phyloP scores from a whole-genome alignment of 1,140 invertebrate genomes.

The Apis mellifera region DNA sequence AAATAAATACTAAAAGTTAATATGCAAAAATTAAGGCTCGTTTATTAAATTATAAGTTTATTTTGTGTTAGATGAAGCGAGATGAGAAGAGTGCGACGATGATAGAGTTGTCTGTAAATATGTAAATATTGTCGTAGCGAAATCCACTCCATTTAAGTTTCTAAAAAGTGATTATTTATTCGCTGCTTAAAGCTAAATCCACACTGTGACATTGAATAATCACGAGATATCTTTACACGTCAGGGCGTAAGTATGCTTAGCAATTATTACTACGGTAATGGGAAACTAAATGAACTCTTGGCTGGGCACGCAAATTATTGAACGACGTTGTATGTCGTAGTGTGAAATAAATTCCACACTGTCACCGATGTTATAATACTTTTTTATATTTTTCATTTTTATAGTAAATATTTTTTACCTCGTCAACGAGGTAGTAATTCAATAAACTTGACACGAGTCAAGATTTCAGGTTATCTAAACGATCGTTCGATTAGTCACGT shows the following conservation, averaged over 20 bases:
- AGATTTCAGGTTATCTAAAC: too few species aligned
- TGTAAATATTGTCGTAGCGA: not conserved
- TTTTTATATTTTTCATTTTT: not conserved
- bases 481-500: too few species aligned
- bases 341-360: not conserved
- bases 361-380: not conserved
- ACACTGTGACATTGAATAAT: slow-evolving; percentile 26
- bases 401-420: not conserved
- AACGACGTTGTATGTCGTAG: not conserved
- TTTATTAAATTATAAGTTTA: too few species aligned
- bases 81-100: too few species aligned
- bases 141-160: not conserved
- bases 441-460: too few species aligned
- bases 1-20: too few species aligned
- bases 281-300: slow-evolving; percentile 11
- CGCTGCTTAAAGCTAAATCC: slow-evolving; percentile 1
- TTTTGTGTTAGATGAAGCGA: too few species aligned
- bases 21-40: too few species aligned
- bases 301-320: not conserved
- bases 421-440: not conserved
- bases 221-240: slow-evolving; percentile 21
- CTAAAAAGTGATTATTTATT: slow-evolving; percentile 17
- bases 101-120: not conserved
- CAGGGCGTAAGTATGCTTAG: not conserved
- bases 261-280: slow-evolving; percentile 17